Evolutionary conservation across 2,888 invertebrate genomes (phyloP).

Genomic region (Oxyscelio sp.): DNA sequence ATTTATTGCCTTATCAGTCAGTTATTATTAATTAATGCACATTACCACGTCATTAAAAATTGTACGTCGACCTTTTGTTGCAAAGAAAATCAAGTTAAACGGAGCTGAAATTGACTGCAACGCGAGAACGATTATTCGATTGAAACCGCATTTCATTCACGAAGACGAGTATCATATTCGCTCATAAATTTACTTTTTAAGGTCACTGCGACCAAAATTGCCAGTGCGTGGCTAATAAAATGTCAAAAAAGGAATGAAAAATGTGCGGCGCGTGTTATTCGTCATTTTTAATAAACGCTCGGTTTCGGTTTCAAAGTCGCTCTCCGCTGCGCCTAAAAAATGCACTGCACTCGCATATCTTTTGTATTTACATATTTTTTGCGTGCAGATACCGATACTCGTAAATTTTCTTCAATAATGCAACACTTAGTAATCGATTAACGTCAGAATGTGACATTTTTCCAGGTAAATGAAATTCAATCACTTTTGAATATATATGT

Average conservation of each 20-base stretch:
- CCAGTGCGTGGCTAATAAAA: background rate
- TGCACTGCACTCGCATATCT: slow-evolving; percentile 8
- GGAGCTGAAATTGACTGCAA: background rate
- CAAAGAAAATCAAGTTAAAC: background rate
- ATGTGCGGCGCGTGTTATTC: background rate
- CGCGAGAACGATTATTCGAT: background rate
- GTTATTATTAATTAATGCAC: too few relatives aligned
- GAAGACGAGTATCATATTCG: slow-evolving; percentile 1
- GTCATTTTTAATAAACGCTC: slow-evolving; percentile 15
- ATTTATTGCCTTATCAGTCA: too few relatives aligned
- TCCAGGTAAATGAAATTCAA: slow-evolving; percentile 53
- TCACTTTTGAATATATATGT: slow-evolving; percentile 42
- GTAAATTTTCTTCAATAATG: slow-evolving; percentile 48
- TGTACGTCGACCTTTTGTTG: too few relatives aligned
- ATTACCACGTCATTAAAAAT: too few relatives aligned
- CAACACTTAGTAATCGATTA: slow-evolving; percentile 34
- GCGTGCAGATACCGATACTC: slow-evolving; percentile 10
- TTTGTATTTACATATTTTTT: slow-evolving; percentile 43
- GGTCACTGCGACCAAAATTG: slow-evolving; percentile 1
- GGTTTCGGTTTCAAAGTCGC: background rate
- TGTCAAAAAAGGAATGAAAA: slow-evolving; percentile 23
- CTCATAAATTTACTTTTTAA: slow-evolving; percentile 34
- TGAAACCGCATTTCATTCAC: slow-evolving; percentile 7
- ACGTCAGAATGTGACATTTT: slow-evolving; percentile 40
- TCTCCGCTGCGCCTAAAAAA: slow-evolving; percentile 21